Evolutionary conservation across 2,797 vertebrate species (phyloP).

Genomic region (Pristis pectinata): DNA sequence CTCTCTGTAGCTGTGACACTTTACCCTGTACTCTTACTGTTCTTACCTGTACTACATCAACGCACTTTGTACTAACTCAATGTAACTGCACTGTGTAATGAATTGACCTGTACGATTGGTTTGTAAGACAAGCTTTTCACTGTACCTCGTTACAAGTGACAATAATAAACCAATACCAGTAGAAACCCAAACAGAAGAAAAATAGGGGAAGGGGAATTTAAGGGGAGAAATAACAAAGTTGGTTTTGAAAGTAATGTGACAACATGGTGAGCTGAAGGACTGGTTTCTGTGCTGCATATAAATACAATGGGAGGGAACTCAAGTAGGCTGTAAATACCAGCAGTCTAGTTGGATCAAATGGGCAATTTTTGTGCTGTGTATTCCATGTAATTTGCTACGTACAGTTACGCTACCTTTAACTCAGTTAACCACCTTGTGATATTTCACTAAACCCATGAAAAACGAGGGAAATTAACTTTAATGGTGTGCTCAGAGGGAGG

Average conservation of each 20-base stretch:
- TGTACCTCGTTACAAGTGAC: too few species aligned
- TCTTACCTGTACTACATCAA: too few species aligned
- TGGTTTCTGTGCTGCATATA: background rate
- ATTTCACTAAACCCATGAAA: background rate
- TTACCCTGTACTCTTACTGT: too few species aligned
- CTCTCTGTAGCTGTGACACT: too few species aligned
- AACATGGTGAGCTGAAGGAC: background rate
- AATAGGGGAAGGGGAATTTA: background rate
- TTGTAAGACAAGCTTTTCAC: too few species aligned
- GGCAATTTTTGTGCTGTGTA: background rate
- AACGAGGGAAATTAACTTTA: background rate
- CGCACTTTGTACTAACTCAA: too few species aligned
- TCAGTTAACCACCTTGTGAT: background rate
- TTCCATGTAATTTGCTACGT: background rate
- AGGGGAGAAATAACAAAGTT: background rate
- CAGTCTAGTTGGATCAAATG: background rate
- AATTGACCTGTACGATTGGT: too few species aligned
- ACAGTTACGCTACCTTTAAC: background rate
- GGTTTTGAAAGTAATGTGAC: background rate
- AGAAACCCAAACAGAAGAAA: background rate
- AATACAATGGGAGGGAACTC: background rate
- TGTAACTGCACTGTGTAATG: too few species aligned
- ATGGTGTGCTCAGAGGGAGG: background rate
- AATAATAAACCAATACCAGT: too few species aligned
- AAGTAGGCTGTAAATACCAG: background rate